phyloP scores from a whole-genome alignment of 2,888 invertebrate species.

The Hermodice carunculata region DNA sequence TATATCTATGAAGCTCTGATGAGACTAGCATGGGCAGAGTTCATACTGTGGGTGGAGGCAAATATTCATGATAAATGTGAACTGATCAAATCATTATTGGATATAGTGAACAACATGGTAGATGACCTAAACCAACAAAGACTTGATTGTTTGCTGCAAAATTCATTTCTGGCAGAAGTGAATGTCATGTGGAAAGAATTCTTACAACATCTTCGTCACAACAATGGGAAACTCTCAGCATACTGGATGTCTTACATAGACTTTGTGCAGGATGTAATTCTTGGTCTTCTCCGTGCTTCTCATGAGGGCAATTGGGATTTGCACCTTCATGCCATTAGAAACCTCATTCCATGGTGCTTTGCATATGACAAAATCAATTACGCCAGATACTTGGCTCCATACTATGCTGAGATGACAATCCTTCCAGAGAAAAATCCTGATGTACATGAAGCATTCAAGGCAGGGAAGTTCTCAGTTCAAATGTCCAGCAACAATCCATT shows the following conservation, averaged over 20 bases:
- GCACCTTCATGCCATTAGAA: conserved; percentile 8
- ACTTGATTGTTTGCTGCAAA: conserved; percentile 1
- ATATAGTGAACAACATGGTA: neutral
- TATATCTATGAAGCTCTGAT: conserved; percentile 37
- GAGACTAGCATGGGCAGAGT: conserved; percentile 29
- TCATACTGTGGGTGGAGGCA: conserved; percentile 7
- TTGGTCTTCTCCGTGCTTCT: conserved; percentile 18
- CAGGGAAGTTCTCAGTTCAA: conserved; percentile 37
- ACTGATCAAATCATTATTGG: neutral
- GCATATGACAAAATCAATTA: conserved; percentile 24
- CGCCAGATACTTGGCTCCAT: conserved; percentile 28
- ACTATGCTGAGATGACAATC: conserved; percentile 36
- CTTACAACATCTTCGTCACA: conserved; percentile 10
- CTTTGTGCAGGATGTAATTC: conserved; percentile 16
- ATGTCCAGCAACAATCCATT: conserved; percentile 33
- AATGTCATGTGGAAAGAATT: conserved; percentile 10
- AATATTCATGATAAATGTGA: conserved; percentile 17
- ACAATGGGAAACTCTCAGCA: conserved; percentile 11
- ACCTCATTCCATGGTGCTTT: conserved; percentile 24
- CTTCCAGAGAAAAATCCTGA: conserved; percentile 25
- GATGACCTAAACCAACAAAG: conserved; percentile 2
- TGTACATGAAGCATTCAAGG: conserved; percentile 16
- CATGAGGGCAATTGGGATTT: conserved; percentile 21
- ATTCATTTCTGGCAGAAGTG: neutral
- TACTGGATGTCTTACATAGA: conserved; percentile 22